Conservation (phyloP, 2,113 vertebrate genomes). For the Oriolus oriolus region DNA sequence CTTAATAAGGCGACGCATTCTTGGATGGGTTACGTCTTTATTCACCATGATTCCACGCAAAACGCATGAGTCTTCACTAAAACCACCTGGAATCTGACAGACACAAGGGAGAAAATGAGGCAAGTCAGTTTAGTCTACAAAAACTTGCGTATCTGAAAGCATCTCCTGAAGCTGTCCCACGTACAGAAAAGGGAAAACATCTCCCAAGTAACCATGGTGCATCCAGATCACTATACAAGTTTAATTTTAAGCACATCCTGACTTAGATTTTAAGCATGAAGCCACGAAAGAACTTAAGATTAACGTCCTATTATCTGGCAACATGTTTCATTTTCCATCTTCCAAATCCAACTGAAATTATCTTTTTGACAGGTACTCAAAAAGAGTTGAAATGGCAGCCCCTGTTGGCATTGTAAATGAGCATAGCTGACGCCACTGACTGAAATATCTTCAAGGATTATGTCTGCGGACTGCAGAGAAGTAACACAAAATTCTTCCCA, state of each 20-base stretch:
- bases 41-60: slow-evolving; percentile 93
- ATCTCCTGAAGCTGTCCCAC: neutral
- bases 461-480: fast-evolving
- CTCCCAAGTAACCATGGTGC: fast-evolving
- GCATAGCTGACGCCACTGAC: neutral
- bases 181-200: neutral
- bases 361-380: neutral
- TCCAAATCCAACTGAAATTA: neutral
- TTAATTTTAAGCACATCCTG: neutral
- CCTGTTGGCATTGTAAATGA: neutral
- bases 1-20: slow-evolving; percentile 88
- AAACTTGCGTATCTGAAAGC: neutral
- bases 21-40: slow-evolving; percentile 91
- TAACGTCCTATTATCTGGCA: neutral
- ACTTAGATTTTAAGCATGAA: neutral
- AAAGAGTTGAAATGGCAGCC: neutral
- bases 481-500: neutral
- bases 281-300: neutral
- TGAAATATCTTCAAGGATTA: neutral
- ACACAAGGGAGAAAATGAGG: neutral
- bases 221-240: neutral
- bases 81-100: slow-evolving; percentile 87
- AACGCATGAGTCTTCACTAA: slow-evolving; percentile 90
- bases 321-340: neutral
- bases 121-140: neutral